Conservation (phyloP, 2,113 vertebrate species). For the Oryzias javanicus region DNA sequence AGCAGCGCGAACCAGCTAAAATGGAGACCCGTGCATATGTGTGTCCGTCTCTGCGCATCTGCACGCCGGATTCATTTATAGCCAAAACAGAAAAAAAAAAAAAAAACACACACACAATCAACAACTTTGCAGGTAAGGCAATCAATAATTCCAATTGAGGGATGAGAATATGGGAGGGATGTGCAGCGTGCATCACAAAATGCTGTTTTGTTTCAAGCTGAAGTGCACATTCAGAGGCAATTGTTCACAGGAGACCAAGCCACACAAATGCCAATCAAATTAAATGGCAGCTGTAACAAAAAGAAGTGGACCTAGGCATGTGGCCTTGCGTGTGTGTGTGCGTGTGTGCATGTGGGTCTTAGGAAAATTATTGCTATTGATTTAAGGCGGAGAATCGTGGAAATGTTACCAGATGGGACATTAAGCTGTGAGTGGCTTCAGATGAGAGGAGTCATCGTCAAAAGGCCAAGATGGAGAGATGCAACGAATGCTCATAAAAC, state of each 20-base stretch:
- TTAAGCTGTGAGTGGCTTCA: slow-evolving; percentile 88
- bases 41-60: slow-evolving; percentile 14
- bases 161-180: slow-evolving; percentile 47
- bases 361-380: slow-evolving; percentile 98
- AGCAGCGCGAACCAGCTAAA: slow-evolving; percentile 52
- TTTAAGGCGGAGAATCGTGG: slow-evolving; percentile 94
- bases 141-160: slow-evolving; percentile 50
- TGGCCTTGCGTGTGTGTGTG: slow-evolving; percentile 47
- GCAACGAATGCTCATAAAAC: slow-evolving; percentile 52
- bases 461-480: slow-evolving; percentile 59
- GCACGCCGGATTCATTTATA: slow-evolving; percentile 20
- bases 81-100: slow-evolving; percentile 8
- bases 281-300: slow-evolving; percentile 70
- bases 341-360: slow-evolving; percentile 62
- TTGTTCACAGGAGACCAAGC: slow-evolving; percentile 49
- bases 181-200: slow-evolving; percentile 20
- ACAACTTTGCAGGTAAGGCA: slow-evolving; percentile 40
- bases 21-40: slow-evolving; percentile 53
- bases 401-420: slow-evolving; percentile 96
- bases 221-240: slow-evolving; percentile 52
- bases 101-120: slow-evolving; percentile 41
- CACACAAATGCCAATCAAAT: slow-evolving; percentile 66
- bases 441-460: slow-evolving; percentile 76
- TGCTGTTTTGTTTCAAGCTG: slow-evolving; percentile 34
- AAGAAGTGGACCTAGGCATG: slow-evolving; percentile 30